These are phyloP conservation scores for Tympanuchus pallidicinctus DNA, from an alignment of 2,113 vertebrate species.

Conservation along the genomic window DNA sequence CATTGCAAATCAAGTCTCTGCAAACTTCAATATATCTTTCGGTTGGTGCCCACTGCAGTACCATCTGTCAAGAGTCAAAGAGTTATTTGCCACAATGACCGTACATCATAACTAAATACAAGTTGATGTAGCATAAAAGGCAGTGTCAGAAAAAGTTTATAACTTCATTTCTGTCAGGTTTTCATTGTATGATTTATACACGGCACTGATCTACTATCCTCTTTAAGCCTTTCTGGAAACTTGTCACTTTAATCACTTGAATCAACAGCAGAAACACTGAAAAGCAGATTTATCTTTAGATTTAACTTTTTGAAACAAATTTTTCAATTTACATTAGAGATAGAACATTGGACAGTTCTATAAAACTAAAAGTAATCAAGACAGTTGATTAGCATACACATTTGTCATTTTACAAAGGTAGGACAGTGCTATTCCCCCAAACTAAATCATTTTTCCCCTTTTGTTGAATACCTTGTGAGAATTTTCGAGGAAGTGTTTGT, in stretches of 20 bases:
- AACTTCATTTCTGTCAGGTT: neutral
- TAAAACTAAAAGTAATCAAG: neutral
- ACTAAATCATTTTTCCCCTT: neutral
- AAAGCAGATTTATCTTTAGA: constrained; percentile 1
- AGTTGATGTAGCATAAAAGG: neutral
- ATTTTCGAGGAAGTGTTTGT: constrained; percentile 82
- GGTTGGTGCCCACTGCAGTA: constrained; percentile 84
- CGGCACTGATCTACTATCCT: neutral
- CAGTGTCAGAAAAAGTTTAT: neutral
- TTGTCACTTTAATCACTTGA: constrained; percentile 10
- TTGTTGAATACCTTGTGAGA: constrained; percentile 85
- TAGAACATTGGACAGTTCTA: neutral
- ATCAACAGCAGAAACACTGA: neutral
- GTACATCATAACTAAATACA: neutral
- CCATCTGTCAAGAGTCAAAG: constrained; percentile 81
- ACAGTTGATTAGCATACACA: accelerated
- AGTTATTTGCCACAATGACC: constrained; percentile 40
- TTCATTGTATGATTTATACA: neutral
- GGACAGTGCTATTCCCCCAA: neutral
- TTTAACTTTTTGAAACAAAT: neutral
- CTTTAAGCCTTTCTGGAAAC: constrained; percentile 2
- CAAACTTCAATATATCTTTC: constrained; percentile 80
- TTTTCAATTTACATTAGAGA: neutral
- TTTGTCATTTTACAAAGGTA: neutral
- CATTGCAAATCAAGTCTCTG: constrained; percentile 80